Base-by-base conservation (phyloP, 2,888 invertebrate species). In the Notodonta ziczac region DNA sequence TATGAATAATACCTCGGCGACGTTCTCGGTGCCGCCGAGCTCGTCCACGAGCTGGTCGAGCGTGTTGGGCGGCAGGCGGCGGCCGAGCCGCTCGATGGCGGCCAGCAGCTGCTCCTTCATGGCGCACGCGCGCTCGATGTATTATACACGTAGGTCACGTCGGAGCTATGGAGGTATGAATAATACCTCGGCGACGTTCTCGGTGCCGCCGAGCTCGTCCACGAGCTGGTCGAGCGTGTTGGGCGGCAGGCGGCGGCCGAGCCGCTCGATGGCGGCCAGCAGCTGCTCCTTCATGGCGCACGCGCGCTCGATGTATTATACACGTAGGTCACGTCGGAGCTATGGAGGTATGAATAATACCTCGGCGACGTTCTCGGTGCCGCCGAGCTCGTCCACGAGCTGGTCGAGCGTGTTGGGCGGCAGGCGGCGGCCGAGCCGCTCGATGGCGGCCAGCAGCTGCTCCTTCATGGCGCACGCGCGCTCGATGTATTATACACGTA, bases 401-500 rank as follows among this genome's bases (percentile, higher is more conserved):
- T 99, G 99, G 94, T 99, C 99, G 54, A 99, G 94, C 0, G 99
- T 99, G 90, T 99, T 99, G 50, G 99, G 97, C 7, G 99, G 99
- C 72, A 99, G 93, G 32, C 95, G 95, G 0, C 97, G 96, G 6
- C 99, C 99, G 3, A 99, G 94, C 39, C 95, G 93, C 86, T 99
- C 99, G 62, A 99, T 96, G 82, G 67, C 91, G 10, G 95, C 94
- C 69, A 99, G 88, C 51, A 99, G 93, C 72, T 99, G 97, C 77
- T 98, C 97, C 92, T 99, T 98, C 97, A 99, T 98, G 81, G 95
- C 95, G 90, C 97, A 97, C 0, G 98, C 98, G 56, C 97, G 95
- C 84, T 98, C 98, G 66, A 98, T 97, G 39, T n/a, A n/a, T n/a
- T n/a, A n/a, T n/a, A n/a, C n/a, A n/a, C n/a, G n/a, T n/a, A n/a